Base-by-base conservation (phyloP, 2,113 vertebrate species). In the Gymnobelideus leadbeateri region DNA sequence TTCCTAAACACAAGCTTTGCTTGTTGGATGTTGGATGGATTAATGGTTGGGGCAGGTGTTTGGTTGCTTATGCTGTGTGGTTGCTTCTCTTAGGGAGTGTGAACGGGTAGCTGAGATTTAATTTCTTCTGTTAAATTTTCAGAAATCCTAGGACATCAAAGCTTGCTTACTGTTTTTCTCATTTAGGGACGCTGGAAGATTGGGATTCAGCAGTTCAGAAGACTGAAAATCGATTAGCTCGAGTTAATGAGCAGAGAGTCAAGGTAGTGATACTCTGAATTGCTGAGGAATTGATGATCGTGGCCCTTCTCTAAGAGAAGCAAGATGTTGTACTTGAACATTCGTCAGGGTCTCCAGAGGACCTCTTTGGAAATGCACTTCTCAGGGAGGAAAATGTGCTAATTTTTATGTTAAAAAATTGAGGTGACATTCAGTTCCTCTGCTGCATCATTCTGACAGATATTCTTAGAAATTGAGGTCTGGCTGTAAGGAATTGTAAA, bases 141-240 rank as follows among this genome's bases (percentile, higher is more conserved):
- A 43, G 28, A 43, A 92, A 92, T 28, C 11, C 12, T 8, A 24
- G 14, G 14, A 89, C 46, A 1, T 94, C 28, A 94, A 26, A 43
- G 25, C 92, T 51, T 28, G 47, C 14, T 31, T 37, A 16, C 28
- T 91, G 89, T 19, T 96, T 5, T 96, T 51, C 1, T 89, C 53
- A 1, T 89, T 53, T 96, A 99, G 99, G 99, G 91, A 99, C 99
- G 24, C 94, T 99, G 95, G 99, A 99, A 96, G 99, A 99, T 92
- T 99, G 99, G 99, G 99, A 99, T 92, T 92, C 98, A 52, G 99
- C 99, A 0, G 99, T 99, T 94, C 99, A 99, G 97, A 99, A 99
- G 97, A 99, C 99, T 0, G 99, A 99, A 96, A 99, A 98, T 16
- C 98, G 98, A 84, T 96, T 99, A 84, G 99, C 99, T 95, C 98